Evolutionary conservation across 2,888 invertebrate species (phyloP).

Genomic region (Epiblema foenella): DNA sequence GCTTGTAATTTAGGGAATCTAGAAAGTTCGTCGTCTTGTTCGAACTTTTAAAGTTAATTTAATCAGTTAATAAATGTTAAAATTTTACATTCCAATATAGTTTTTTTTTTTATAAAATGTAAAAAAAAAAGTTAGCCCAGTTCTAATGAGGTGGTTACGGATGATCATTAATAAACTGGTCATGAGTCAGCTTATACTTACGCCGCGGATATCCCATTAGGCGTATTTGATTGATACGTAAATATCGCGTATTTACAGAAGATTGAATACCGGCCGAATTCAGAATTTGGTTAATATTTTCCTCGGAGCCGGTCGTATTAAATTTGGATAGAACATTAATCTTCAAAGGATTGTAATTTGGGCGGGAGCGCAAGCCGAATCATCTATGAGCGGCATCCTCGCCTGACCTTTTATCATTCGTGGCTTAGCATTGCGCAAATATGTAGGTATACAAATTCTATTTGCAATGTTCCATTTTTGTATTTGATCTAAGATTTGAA

Average conservation of each 20-base stretch:
- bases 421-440: constrained; percentile 46
- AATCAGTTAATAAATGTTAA: background rate
- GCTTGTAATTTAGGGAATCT: constrained; percentile 1
- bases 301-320: constrained; percentile 50
- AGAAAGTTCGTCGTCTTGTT: constrained; percentile 13
- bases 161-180: constrained; percentile 25
- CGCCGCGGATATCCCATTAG: constrained; percentile 37
- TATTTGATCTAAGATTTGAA: constrained; percentile 14
- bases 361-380: constrained; percentile 46
- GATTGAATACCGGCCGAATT: constrained; percentile 47
- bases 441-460: constrained; percentile 47
- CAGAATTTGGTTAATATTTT: constrained; percentile 49
- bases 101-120: background rate
- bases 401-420: constrained; percentile 42
- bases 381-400: constrained; percentile 48
- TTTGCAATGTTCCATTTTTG: constrained; percentile 43
- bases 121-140: background rate
- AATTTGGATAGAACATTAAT: constrained; percentile 59
- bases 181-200: constrained; percentile 33
- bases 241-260: constrained; percentile 46
- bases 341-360: constrained; percentile 63
- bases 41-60: constrained; percentile 7
- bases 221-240: constrained; percentile 43
- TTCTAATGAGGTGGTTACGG: background rate
- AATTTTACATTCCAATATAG: too few relatives aligned